Conservation (phyloP, 1,140 invertebrate species). For the Magallana ariakensis region DNA sequence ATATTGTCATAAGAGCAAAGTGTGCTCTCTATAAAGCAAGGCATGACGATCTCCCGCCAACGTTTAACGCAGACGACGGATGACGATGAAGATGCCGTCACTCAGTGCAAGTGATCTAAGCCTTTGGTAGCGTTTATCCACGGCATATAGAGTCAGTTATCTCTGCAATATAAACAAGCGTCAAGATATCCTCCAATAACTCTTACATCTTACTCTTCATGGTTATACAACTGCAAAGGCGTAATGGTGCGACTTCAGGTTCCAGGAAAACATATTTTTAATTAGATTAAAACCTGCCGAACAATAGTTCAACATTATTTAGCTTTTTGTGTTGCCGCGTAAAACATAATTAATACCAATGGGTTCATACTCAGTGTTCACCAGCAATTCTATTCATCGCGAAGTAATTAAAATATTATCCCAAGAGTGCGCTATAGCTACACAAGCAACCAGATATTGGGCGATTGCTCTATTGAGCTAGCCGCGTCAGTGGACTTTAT, state of each 20-base stretch:
- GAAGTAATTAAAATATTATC: slow-evolving; percentile 24
- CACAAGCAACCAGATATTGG: not conserved
- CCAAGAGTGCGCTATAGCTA: not conserved
- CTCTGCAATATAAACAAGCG: too few species aligned
- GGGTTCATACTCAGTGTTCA: not conserved
- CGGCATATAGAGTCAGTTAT: too few species aligned
- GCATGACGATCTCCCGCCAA: not conserved
- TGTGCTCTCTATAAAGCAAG: not conserved
- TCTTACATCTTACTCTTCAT: not conserved
- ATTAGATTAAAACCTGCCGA: too few species aligned
- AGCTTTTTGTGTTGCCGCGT: too few species aligned
- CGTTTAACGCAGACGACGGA: too few species aligned
- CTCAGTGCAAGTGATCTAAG: too few species aligned
- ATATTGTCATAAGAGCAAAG: slow-evolving; percentile 3
- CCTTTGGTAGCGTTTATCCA: too few species aligned
- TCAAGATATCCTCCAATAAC: not conserved
- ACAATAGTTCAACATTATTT: too few species aligned
- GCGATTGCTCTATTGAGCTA: not conserved
- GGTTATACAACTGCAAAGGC: not conserved
- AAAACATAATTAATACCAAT: too few species aligned
- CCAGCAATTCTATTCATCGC: not conserved
- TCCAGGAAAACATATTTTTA: too few species aligned
- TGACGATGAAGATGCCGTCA: too few species aligned
- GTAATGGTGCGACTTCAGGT: too few species aligned
- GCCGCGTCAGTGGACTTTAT: not conserved